A percentile compares a stretch with the other conserved stretches of the same genome.
Evolutionary conservation across 2,113 vertebrate genomes (phyloP).

Genomic region (Burhinus oedicnemus): DNA sequence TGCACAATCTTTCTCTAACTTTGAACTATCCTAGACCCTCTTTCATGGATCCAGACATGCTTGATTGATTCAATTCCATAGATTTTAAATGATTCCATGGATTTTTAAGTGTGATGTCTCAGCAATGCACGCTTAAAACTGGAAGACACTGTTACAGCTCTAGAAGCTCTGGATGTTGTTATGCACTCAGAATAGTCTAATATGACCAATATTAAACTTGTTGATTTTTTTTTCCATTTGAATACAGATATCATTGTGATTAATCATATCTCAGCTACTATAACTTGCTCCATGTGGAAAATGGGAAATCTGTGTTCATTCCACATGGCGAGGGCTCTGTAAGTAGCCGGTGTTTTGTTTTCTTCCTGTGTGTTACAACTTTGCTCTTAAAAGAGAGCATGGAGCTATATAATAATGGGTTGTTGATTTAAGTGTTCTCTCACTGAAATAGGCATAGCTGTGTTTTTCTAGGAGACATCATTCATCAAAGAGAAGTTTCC

Average conservation of each 20-base stretch:
- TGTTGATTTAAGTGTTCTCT: background rate
- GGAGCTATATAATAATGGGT: background rate
- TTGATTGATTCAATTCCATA: background rate
- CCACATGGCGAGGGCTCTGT: too few relatives aligned
- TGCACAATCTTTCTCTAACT: background rate
- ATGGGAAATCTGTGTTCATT: background rate
- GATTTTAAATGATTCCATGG: background rate
- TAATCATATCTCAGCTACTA: background rate
- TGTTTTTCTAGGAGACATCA: background rate
- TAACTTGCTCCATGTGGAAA: background rate
- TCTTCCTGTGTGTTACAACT: background rate
- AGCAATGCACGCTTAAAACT: background rate
- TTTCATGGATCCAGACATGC: background rate
- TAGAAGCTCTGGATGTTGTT: background rate
- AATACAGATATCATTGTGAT: background rate
- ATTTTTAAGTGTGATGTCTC: background rate
- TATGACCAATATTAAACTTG: background rate
- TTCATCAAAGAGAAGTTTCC: background rate
- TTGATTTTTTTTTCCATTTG: background rate
- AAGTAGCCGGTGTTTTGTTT: background rate
- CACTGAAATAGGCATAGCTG: background rate
- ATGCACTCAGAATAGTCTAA: background rate
- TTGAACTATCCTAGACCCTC: background rate
- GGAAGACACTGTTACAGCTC: background rate
- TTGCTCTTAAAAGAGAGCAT: background rate